Evolutionary conservation across 2,888 invertebrate species (phyloP).

Genomic region (Elysia crispata): DNA sequence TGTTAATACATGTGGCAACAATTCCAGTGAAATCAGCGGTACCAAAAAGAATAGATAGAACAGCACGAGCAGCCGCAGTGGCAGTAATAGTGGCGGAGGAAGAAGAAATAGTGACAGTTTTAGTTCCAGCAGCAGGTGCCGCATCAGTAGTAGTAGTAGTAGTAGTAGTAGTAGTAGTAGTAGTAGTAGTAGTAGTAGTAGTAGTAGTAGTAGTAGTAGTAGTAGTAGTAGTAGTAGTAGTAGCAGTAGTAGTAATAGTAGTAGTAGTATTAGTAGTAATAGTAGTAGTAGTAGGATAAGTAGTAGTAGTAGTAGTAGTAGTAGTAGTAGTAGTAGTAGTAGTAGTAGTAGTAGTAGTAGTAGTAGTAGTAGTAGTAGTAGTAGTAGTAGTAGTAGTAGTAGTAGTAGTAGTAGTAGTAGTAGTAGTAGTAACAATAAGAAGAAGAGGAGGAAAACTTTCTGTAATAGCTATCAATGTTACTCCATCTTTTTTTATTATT

Average conservation of each 20-base stretch:
- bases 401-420: conserved; percentile 16
- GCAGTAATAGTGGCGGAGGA: too few species aligned
- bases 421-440: conserved; percentile 6
- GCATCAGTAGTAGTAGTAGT: conserved; percentile 18
- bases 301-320: conserved; percentile 47
- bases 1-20: too few species aligned
- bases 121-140: too few species aligned
- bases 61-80: too few species aligned
- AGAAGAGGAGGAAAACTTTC: too few species aligned
- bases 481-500: not conserved
- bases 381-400: conserved; percentile 32
- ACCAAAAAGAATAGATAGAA: too few species aligned
- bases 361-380: conserved; percentile 37
- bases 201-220: conserved; percentile 20
- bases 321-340: conserved; percentile 46
- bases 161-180: conserved; percentile 27
- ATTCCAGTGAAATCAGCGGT: too few species aligned
- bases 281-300: too few species aligned
- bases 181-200: conserved; percentile 21
- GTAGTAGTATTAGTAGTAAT: too few species aligned
- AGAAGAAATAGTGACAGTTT: too few species aligned
- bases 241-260: conserved; percentile 43
- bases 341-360: conserved; percentile 46
- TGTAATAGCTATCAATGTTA: not conserved
- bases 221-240: too few species aligned